Conservation (phyloP, 1,140 invertebrate genomes). For the Euwallacea similis region DNA sequence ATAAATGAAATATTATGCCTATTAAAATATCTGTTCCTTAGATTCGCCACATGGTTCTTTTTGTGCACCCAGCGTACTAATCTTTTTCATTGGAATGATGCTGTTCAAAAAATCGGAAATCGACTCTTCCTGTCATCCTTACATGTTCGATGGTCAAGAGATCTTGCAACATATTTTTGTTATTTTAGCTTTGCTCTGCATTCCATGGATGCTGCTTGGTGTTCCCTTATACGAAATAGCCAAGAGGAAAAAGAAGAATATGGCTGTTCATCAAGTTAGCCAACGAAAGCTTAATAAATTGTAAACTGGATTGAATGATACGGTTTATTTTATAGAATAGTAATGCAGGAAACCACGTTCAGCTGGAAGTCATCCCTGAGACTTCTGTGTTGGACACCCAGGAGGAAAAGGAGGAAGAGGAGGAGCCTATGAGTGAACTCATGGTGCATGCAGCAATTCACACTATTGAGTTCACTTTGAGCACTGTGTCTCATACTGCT, state of each 20-base stretch:
- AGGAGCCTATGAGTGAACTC: constrained; percentile 80
- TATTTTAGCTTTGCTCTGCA: constrained; percentile 81
- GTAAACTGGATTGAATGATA: background rate
- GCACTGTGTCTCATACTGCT: constrained; percentile 94
- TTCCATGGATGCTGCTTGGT: constrained; percentile 93
- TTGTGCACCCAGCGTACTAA: constrained; percentile 87
- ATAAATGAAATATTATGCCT: too few relatives aligned
- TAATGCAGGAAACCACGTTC: constrained; percentile 42
- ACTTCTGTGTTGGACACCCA: constrained; percentile 46
- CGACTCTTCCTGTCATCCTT: constrained; percentile 55
- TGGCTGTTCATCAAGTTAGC: background rate
- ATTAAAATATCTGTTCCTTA: background rate
- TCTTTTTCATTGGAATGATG: constrained; percentile 94
- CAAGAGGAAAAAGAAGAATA: constrained; percentile 31
- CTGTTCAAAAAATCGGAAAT: constrained; percentile 67
- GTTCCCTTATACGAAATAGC: constrained; percentile 85
- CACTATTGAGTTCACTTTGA: constrained; percentile 95
- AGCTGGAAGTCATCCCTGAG: constrained; percentile 25
- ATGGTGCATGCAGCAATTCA: constrained; percentile 94
- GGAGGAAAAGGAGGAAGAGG: constrained; percentile 65
- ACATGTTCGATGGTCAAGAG: constrained; percentile 73
- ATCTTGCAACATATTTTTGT: constrained; percentile 84
- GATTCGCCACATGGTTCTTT: constrained; percentile 51
- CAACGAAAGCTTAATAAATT: background rate
- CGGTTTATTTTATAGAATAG: constrained; percentile 13